Evolutionary conservation across 2,797 vertebrate genomes (phyloP), one percentile per base, ranked within the genome.

Genomic region (Spinus pinus): DNA sequence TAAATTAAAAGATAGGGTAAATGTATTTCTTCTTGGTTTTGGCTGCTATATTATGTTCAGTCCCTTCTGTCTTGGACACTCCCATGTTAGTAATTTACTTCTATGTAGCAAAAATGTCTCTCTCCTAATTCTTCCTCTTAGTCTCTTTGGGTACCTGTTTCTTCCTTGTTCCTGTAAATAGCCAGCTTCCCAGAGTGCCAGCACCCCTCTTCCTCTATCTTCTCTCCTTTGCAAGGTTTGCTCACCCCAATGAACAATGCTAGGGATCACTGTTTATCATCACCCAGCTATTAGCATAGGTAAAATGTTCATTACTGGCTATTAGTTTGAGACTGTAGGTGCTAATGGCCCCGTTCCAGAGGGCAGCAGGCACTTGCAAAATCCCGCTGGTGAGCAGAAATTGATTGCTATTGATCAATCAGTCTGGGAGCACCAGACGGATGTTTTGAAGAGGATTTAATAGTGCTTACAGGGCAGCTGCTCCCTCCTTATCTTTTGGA

Each of bases 291-390:
- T 87, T 94, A 93, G 57, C 81, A 51, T 80, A 88, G 93, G 91
- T 95, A 65, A 90, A 93, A 87, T 85, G 79, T 81, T 96, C 86
- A 72, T 95, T 92, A 93, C 39, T 47, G 86, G 72, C 95, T 87
- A 19, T 95, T 94, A 81, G 88, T 83, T 93, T 65, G 84, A 85
- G 60, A 82, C 42, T 79, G 66, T 81, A 93, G 93, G 94, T 96
- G 93, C 91, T 96, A 96, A 96, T 95, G 80, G 91, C 80, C 54
- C 51, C 39, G 31, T 93, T 90, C 92, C 56, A 73, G 74, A 57
- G 78, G 64, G 44, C 82, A 88, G 62, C 22, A 88, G 74, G 67
- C 73, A 46, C 83, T 88, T 87, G 86, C 66, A 84, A 69, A 93
- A 72, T 86, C 94, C 69, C 0, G 0, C 46, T 93, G 93, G 41